Conservation (phyloP, 2,888 invertebrate species). For the Melinopterus prodromus region DNA sequence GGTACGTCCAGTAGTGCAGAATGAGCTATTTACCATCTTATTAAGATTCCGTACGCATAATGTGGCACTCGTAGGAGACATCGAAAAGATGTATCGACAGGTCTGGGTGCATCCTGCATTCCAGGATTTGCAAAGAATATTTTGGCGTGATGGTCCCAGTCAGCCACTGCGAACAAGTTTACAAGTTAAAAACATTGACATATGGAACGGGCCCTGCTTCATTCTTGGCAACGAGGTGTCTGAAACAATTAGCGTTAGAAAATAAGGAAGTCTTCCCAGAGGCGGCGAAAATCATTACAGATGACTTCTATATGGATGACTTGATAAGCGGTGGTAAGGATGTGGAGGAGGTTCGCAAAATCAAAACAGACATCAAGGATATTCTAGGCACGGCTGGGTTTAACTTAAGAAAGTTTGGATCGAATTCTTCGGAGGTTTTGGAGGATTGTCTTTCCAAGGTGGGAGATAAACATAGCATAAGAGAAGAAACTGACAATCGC, state of each 20-base stretch:
- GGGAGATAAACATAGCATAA: conserved; percentile 4
- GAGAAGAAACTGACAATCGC: conserved; percentile 10
- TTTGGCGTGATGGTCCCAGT: conserved; percentile 31
- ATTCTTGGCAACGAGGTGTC: conserved; percentile 34
- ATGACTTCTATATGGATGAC: conserved; percentile 22
- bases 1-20: conserved; percentile 26
- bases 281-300: conserved; percentile 8
- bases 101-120: conserved; percentile 28
- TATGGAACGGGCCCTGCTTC: conserved; percentile 44
- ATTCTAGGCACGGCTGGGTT: conserved; percentile 14
- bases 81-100: conserved; percentile 39
- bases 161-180: conserved; percentile 35
- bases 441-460: neutral
- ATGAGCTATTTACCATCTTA: conserved; percentile 28
- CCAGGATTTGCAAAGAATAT: conserved; percentile 33
- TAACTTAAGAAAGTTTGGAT: conserved; percentile 13
- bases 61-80: conserved; percentile 32
- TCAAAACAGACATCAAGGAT: neutral
- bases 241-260: conserved; percentile 5
- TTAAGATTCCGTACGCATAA: conserved; percentile 29
- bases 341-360: conserved; percentile 7
- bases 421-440: neutral
- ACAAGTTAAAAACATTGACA: conserved; percentile 40
- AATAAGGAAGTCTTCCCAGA: neutral
- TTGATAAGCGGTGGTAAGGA: conserved; percentile 5